Evolutionary conservation across 2,797 vertebrate genomes (phyloP), one percentile per base, ranked within the genome.

Genomic region (Oreochromis grahami): DNA sequence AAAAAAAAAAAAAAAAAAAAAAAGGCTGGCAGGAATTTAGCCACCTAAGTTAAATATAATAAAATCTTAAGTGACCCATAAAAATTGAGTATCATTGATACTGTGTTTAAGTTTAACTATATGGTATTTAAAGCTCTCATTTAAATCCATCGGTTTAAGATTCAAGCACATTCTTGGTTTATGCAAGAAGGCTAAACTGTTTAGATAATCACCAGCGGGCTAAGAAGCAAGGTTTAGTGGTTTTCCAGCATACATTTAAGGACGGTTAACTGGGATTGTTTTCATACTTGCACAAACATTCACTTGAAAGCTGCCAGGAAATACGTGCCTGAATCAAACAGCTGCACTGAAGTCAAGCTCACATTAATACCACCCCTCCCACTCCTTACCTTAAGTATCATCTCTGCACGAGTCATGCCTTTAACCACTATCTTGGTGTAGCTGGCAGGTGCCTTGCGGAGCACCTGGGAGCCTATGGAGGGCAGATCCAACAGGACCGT

Each of bases 361-460:
- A 68, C 8, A 60, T 76, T 58, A 38, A 70, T 24, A 29, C 58
- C 19, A 26, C 24, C n/a, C 51, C 21, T 26, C n/a, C n/a, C 26
- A 36, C n/a, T 52, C 19, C 94, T 96, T 92, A 99, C 99, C 98
- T 99, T 99, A 55, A 99, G 97, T 95, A 99, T 99, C 99, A 99
- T 99, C 94, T 99, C 99, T 0, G 99, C 99, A n/a, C 99, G 97
- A 34, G 98, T 99, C 99, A 99, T 99, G 94, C 98, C 98, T 94
- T 99, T 99, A 90, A 99, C 99, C 50, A 99, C 98, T 76, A 99
- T 99, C 95, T 99, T 99, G 2, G 99, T 99, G 96, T 99, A 99
- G 94, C 99, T 99, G 87, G 98, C 98, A 2, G 99, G 99, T 1
- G 99, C 98, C 85, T 99, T 99, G 89, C 99, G 97, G 86, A 98